Base-by-base conservation (phyloP, 2,797 vertebrate species). In the Anguilla obscura region DNA sequence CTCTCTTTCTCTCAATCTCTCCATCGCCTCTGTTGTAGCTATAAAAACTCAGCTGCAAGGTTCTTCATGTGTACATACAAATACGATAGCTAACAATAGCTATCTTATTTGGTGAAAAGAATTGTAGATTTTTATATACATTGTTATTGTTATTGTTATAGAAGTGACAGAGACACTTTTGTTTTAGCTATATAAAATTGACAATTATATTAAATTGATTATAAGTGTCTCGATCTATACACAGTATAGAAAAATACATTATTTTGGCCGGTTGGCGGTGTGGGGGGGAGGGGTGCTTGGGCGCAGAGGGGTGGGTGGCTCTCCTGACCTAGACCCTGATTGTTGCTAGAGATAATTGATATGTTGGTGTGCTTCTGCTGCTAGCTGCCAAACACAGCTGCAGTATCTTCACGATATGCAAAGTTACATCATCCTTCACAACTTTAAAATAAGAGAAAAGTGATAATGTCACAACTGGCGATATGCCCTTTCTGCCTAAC, bases 1-100 rank as follows among this genome's bases (percentile, higher is more conserved):
- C 40, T 71, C 10, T 58, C 63, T 1, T 88, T 89, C 33, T 48
- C 90, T 88, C 63, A 63, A 88, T 89, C 86, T 88, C 71, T 89
- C 74, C 88, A 92, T 93, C 90, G 40, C 80, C 6, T 92, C 90
- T 93, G 90, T 93, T 94, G 94, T 93, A 93, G 94, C 93, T 92
- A 92, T 93, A 33, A 30, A 36, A 33, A 33, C 69, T 36, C 10
- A 30, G 30, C 24, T 24, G 21, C 21, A 66, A 66, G 24, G 6
- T 36, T 74, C 8, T 6, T 5, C 30, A 21, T 74, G 33, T 36
- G n/a, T 69, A 69, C 1, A 9, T 74, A 36, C 14, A 27, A 33
- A 33, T 74, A 74, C 33, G 27, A 36, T 74, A 10, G 69, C 14
- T 74, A 18, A 18, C 60, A 63, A 63, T 21, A 12, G 27, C 10